Evolutionary conservation across 2,888 invertebrate genomes (phyloP), one percentile per base, ranked within the genome.

Genomic region (Dolichopus griseipennis): DNA sequence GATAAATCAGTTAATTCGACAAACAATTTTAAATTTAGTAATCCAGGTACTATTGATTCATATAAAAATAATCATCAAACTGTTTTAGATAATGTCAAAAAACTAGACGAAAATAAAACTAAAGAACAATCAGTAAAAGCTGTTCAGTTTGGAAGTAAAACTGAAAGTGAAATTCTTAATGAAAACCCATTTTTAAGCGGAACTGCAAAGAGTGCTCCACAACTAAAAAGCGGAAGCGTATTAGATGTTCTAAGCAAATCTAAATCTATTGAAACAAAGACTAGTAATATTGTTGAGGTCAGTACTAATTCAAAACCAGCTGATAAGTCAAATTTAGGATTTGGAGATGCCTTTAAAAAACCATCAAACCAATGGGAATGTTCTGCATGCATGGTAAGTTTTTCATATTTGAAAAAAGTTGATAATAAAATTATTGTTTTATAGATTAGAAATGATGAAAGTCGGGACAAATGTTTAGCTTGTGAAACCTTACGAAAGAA

Each of bases 351-450:
- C 73, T 87, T 86, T 72, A 87, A 86, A 74, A 83, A 83, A 52
- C 77, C 82, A 1, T 75, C 79, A 27, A 85, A 84, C 65, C 84
- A 85, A 22, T 90, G 90, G 90, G 86, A 87, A 73, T 91, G 91
- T 77, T 79, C 83, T 1, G 81, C 80, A 22, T 90, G 90, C 75
- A 82, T 86, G 78, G 64, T 64, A 64, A 64, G 20, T 52, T 52
- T 52, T 1, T 52, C 2, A 21, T 22, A 6, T 22, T 62, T 37
- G 37, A 8, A 10, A 1, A 37, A 37, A 37, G 37, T 37, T 5
- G 2, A 12, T 37, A 27, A 4, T 37, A n/a, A n/a, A n/a, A 12
- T 37, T 37, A 10, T 37, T 37, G 10, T 27, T 64, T 37, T 64
- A 20, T 10, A 64, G 64, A 79, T 89, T 18, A 80, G 83, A 62